Percentiles rank a stretch among this genome's conserved stretches.
These are phyloP conservation scores for Drosophila greeni DNA, from an alignment of 2,888 invertebrate species.

Conservation along the genomic window DNA sequence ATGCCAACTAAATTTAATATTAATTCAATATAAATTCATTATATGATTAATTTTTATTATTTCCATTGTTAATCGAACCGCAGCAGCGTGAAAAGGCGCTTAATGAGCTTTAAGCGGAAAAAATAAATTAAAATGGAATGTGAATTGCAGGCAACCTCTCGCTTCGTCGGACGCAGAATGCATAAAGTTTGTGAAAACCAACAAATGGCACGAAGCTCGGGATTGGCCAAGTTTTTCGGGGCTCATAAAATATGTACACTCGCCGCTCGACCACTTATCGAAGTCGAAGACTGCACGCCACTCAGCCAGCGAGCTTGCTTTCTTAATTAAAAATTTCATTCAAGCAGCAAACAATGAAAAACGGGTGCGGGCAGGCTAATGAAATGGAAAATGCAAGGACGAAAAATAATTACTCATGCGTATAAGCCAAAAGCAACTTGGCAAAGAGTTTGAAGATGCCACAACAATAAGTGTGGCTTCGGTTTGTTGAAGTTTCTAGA, in stretches of 20 bases:
- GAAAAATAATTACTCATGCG: slow-evolving; percentile 28
- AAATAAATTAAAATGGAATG: slow-evolving; percentile 29
- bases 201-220: slow-evolving; percentile 37
- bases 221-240: slow-evolving; percentile 31
- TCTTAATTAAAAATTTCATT: slow-evolving; percentile 66
- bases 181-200: slow-evolving; percentile 46
- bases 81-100: slow-evolving; percentile 52
- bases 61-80: slow-evolving; percentile 49
- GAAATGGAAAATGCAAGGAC: slow-evolving; percentile 50
- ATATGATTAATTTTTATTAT: slow-evolving; percentile 58
- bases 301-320: slow-evolving; percentile 51
- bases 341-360: slow-evolving; percentile 58
- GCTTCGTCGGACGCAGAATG: slow-evolving; percentile 17
- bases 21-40: slow-evolving; percentile 62
- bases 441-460: slow-evolving; percentile 4
- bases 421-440: slow-evolving; percentile 29
- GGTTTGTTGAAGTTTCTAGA: neutral
- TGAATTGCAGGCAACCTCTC: slow-evolving; percentile 9
- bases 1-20: slow-evolving; percentile 55
- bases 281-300: slow-evolving; percentile 47
- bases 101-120: slow-evolving; percentile 58
- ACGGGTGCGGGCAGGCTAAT: slow-evolving; percentile 50
- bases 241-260: slow-evolving; percentile 19
- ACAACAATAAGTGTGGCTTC: neutral
- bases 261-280: slow-evolving; percentile 49